Evolutionary conservation across 2,888 invertebrate species (phyloP).

Genomic region (Tillus elongatus): DNA sequence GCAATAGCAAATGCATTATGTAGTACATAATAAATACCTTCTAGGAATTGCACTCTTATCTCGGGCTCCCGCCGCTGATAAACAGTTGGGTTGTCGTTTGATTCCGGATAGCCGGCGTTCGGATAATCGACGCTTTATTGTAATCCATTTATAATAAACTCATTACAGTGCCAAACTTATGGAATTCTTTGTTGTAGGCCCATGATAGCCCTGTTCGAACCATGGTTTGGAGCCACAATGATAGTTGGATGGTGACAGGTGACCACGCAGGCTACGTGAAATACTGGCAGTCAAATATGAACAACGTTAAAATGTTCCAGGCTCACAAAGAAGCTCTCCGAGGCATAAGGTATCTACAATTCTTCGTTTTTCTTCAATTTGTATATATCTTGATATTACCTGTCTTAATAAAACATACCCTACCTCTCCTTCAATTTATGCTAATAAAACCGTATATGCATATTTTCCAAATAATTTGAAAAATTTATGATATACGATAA

Average conservation of each 20-base stretch:
- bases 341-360: slow-evolving; percentile 80
- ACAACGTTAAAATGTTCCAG: slow-evolving; percentile 99
- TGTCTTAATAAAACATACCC: slow-evolving; percentile 38
- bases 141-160: no score
- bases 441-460: no score
- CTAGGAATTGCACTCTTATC: no score
- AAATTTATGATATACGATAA: no score
- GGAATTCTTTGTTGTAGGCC: slow-evolving; percentile 71
- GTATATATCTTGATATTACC: slow-evolving; percentile 33
- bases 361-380: slow-evolving; percentile 37
- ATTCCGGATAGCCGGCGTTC: no score
- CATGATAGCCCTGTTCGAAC: slow-evolving; percentile 98
- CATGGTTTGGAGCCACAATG: slow-evolving; percentile 99
- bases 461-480: no score
- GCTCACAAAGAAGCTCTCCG: slow-evolving; percentile 99
- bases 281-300: slow-evolving; percentile 99
- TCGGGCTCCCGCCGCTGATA: no score
- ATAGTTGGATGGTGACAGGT: slow-evolving; percentile 99
- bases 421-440: slow-evolving; percentile 34
- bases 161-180: no score
- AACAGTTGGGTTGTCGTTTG: no score
- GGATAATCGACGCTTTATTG: no score
- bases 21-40: no score
- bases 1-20: no score
- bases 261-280: slow-evolving; percentile 98